Base-by-base conservation (phyloP, 2,113 vertebrate genomes). In the Phrynosoma platyrhinos region DNA sequence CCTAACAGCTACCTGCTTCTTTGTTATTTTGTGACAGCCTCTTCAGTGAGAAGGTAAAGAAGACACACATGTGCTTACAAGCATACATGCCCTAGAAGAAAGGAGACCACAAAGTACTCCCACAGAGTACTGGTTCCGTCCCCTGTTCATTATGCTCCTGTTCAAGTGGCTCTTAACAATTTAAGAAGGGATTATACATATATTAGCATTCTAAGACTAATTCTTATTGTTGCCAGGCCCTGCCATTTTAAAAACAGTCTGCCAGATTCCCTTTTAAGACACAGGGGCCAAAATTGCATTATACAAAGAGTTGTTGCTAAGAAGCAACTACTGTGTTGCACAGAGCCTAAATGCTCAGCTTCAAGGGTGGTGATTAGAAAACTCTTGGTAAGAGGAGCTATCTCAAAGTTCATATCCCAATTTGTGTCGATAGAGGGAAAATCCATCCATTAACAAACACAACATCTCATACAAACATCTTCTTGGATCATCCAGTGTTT, bases 101-200 rank as follows among this genome's bases (percentile, higher is more conserved):
- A 77, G 18, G 25, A 87, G 89, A 32, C 0, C 0, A 74, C 68
- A 40, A 82, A 36, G 9, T 8, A 32, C 32, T 75, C 23, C 12
- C 83, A 3, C 72, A 91, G 32, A n/a, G 87, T 89, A 52, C 89
- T 71, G 2, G 9, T 83, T 79, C 8, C 72, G 58, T 68, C 85
- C 32, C 20, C 66, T 76, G 2, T 82, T 90, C 40, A 75, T 7
- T 1, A 82, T 82, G 74, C 83, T 9, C 0, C 2, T 53, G 16
- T 89, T 85, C 79, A 92, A 82, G 84, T 74, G 40, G 55, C 13
- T 83, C 89, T 88, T 40, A 36, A 53, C 30, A 20, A 66, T 66
- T 66, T 66, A 66, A 66, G 25, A 68, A 27, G 30, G 32, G 27
- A 86, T 23, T 66, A n/a, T 66, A 85, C 18, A 36, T 64, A 64